Evolutionary conservation across 2,797 vertebrate genomes (phyloP).

Genomic region (Eupleurogrammus muticus): DNA sequence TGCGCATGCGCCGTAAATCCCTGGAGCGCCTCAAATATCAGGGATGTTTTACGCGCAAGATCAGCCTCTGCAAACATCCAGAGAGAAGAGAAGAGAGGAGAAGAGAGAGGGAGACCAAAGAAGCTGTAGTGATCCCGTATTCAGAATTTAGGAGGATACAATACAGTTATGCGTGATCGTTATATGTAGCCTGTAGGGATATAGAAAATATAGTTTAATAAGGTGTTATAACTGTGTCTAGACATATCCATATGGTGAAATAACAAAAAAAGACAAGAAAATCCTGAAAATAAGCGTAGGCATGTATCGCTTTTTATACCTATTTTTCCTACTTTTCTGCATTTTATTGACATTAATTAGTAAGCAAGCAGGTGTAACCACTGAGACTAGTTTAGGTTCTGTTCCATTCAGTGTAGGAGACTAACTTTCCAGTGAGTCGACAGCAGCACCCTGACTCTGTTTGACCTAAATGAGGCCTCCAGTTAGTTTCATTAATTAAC

Average conservation of each 20-base stretch:
- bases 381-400: too few relatives aligned
- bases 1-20: conserved; percentile 86
- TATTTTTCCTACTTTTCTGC: not conserved
- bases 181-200: not conserved
- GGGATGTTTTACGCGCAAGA: conserved; percentile 85
- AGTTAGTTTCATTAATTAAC: too few relatives aligned
- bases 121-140: conserved; percentile 17
- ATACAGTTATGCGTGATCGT: too few relatives aligned
- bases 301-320: not conserved
- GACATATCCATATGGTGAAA: not conserved
- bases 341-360: too few relatives aligned
- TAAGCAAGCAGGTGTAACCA: too few relatives aligned
- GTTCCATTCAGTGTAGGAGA: too few relatives aligned
- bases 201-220: conserved; percentile 1
- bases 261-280: not conserved
- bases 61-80: conserved; percentile 76
- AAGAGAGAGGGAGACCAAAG: not conserved
- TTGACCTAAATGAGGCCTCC: too few relatives aligned
- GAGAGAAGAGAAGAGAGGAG: conserved; percentile 21
- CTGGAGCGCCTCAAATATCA: conserved; percentile 88
- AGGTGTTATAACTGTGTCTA: conserved; percentile 7
- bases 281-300: not conserved
- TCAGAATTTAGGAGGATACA: conserved; percentile 1
- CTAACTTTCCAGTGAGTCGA: too few relatives aligned
- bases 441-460: too few relatives aligned